A percentile compares a stretch with the other conserved stretches of the same genome.
phyloP scores from a whole-genome alignment of 1,140 invertebrate species.

The Drosophila jambulina region DNA sequence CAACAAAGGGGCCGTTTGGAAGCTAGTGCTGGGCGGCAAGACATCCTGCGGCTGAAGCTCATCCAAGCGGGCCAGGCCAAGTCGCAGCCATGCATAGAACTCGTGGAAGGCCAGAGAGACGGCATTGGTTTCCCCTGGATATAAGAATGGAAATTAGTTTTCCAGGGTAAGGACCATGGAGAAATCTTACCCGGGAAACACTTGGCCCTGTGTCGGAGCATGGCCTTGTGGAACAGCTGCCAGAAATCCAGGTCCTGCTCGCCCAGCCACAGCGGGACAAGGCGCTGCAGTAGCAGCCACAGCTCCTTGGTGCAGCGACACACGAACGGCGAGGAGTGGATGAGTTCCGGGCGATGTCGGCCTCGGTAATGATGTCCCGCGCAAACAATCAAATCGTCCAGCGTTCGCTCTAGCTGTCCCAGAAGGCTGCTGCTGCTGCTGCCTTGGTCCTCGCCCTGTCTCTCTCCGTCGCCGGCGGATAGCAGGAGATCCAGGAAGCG shows the following conservation, averaged over 20 bases:
- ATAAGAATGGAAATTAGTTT: too few species aligned
- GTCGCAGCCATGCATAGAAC: conserved; percentile 66
- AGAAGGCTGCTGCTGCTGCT: conserved; percentile 2
- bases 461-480: background rate
- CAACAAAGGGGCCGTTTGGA: conserved; percentile 39
- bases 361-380: conserved; percentile 56
- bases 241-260: conserved; percentile 58
- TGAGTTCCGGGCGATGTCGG: conserved; percentile 61
- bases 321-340: conserved; percentile 67
- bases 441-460: background rate
- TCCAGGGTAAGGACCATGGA: too few species aligned
- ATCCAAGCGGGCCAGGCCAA: conserved; percentile 46
- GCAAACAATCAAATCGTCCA: conserved; percentile 69
- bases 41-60: background rate
- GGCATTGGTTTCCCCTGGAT: conserved; percentile 2
- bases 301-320: conserved; percentile 79
- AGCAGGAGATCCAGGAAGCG: conserved; percentile 72
- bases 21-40: background rate
- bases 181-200: conserved; percentile 22
- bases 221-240: conserved; percentile 64
- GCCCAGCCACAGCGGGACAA: conserved; percentile 24
- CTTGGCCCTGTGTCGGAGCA: conserved; percentile 53
- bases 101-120: conserved; percentile 44
- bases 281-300: conserved; percentile 63
- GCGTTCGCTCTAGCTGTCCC: conserved; percentile 49